These are phyloP conservation scores for Drosophila funebris DNA, from an alignment of 1,140 invertebrate species.

Conservation along the genomic window DNA sequence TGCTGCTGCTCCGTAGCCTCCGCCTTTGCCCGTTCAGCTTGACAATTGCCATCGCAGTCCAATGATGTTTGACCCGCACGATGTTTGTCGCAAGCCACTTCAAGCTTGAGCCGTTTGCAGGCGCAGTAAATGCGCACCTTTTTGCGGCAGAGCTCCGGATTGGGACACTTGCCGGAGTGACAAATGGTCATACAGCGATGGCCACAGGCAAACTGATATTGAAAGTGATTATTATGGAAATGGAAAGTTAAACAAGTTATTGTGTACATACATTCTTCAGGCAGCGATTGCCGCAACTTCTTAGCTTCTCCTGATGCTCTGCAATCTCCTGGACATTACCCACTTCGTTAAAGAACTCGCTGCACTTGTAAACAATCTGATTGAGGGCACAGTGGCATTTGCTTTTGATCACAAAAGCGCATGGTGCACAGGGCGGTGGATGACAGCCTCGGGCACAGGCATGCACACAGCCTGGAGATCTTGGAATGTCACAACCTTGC, in stretches of 20 bases:
- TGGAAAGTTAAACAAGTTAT: background rate
- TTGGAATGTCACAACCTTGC: slow-evolving; percentile 87
- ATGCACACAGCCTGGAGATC: slow-evolving; percentile 92
- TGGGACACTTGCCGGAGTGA: slow-evolving; percentile 90
- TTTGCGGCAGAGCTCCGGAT: slow-evolving; percentile 89
- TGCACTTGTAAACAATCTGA: slow-evolving; percentile 90
- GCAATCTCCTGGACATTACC: slow-evolving; percentile 83
- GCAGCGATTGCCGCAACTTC: slow-evolving; percentile 88
- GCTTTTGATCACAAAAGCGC: slow-evolving; percentile 88
- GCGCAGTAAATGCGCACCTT: slow-evolving; percentile 91
- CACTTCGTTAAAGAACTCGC: slow-evolving; percentile 86
- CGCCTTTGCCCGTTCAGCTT: slow-evolving; percentile 85
- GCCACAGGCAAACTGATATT: slow-evolving; percentile 87
- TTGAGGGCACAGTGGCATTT: slow-evolving; percentile 92
- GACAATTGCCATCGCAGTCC: slow-evolving; percentile 87
- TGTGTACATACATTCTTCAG: slow-evolving; percentile 94
- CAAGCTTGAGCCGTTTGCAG: slow-evolving; percentile 89
- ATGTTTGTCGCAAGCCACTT: slow-evolving; percentile 89
- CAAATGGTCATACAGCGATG: slow-evolving; percentile 91
- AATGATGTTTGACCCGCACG: slow-evolving; percentile 85
- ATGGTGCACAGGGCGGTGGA: slow-evolving; percentile 88
- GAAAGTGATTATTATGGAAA: background rate
- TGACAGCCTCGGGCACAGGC: slow-evolving; percentile 91
- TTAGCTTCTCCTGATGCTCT: slow-evolving; percentile 64
- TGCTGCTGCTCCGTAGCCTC: slow-evolving; percentile 85